Evolutionary conservation across 2,113 vertebrate species (phyloP).

Genomic region (Scatophagus argus): DNA sequence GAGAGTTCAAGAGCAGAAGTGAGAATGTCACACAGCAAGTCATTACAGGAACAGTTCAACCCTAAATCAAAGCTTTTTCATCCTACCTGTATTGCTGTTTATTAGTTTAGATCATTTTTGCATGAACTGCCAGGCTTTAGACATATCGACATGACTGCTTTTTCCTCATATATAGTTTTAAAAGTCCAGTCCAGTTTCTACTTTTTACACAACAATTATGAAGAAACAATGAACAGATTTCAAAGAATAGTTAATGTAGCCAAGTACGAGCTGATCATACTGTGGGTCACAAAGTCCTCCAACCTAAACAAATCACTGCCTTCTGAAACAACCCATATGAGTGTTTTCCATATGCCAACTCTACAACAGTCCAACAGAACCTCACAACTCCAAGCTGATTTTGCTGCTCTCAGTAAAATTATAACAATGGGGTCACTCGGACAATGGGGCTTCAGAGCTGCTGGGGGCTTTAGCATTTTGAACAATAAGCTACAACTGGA

Average conservation of each 20-base stretch:
- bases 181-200: no score
- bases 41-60: no score
- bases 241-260: background rate
- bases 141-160: background rate
- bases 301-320: background rate
- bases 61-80: no score
- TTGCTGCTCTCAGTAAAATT: background rate
- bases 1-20: background rate
- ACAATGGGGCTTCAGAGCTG: background rate
- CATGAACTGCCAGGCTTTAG: no score
- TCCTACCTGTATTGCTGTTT: no score
- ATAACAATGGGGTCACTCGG: background rate
- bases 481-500: conserved; percentile 27
- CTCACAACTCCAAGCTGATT: conserved; percentile 13
- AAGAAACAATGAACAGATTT: background rate
- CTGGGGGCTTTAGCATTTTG: background rate
- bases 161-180: no score
- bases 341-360: background rate
- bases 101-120: no score
- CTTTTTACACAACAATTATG: background rate
- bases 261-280: background rate
- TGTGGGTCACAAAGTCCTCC: background rate
- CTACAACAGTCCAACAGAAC: background rate
- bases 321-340: background rate
- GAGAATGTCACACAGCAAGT: background rate